Percentiles rank a stretch among this genome's conserved stretches.
Conservation (phyloP, 2,888 invertebrate genomes). For the Brachylomia viminalis region DNA sequence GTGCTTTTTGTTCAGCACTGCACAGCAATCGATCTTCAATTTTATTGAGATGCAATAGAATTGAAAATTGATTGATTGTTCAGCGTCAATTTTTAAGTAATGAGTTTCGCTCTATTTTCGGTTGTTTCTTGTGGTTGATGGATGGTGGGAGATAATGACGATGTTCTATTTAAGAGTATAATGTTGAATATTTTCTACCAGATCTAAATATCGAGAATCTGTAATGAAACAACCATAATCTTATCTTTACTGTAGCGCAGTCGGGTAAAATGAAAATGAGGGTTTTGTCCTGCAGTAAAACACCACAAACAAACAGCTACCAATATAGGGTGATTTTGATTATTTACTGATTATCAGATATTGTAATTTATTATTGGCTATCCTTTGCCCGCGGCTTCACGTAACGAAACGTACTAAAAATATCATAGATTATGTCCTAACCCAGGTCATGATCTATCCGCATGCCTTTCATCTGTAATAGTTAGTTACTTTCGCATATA, state of each 20-base stretch:
- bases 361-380: background rate
- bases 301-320: too few relatives aligned
- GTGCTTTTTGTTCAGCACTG: conserved; percentile 45
- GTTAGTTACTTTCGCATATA: too few relatives aligned
- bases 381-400: too few relatives aligned
- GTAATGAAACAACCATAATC: background rate
- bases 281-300: background rate
- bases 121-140: conserved; percentile 20
- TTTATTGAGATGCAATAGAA: conserved; percentile 48
- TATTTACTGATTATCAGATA: background rate
- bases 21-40: conserved; percentile 48
- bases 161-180: conserved; percentile 1
- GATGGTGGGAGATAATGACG: conserved; percentile 20
- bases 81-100: conserved; percentile 6
- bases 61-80: conserved; percentile 44
- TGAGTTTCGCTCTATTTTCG: conserved; percentile 29
- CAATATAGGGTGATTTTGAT: background rate
- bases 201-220: background rate
- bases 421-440: too few relatives aligned
- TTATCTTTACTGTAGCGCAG: background rate
- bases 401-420: too few relatives aligned
- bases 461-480: too few relatives aligned
- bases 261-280: background rate
- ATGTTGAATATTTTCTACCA: background rate
- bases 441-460: too few relatives aligned